These are phyloP conservation scores for Ctenodactylus gundi DNA, from an alignment of 2,113 vertebrate genomes.

Conservation along the genomic window DNA sequence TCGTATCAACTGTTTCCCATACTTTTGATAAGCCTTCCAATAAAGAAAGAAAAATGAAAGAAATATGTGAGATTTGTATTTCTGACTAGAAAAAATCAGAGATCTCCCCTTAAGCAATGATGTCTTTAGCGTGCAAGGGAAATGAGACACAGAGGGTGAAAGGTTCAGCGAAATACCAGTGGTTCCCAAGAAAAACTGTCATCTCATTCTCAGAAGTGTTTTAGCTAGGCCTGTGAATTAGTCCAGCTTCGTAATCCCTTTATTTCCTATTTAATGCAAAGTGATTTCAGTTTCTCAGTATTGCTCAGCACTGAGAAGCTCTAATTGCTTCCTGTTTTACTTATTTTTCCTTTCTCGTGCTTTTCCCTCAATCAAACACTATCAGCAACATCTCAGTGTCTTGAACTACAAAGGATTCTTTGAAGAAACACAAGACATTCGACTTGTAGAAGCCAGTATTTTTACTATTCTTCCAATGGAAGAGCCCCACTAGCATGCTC, in stretches of 20 bases:
- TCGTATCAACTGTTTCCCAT: not conserved
- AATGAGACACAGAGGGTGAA: not conserved
- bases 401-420: not conserved
- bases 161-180: not conserved
- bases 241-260: not conserved
- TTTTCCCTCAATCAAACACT: not conserved
- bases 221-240: not conserved
- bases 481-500: not conserved
- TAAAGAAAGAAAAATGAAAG: not conserved
- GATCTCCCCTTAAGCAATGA: not conserved
- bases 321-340: slow-evolving; percentile 52
- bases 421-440: not conserved
- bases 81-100: slow-evolving; percentile 37
- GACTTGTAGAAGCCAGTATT: not conserved
- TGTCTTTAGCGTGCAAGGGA: not conserved
- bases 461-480: not conserved
- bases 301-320: not conserved
- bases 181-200: slow-evolving; percentile 35
- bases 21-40: not conserved
- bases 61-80: not conserved
- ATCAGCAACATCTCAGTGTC: not conserved
- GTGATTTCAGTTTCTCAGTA: not conserved
- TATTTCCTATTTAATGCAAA: slow-evolving; percentile 44
- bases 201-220: not conserved
- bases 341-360: not conserved